These are phyloP conservation scores for Cygnus atratus DNA, from an alignment of 2,113 vertebrate species.

Conservation along the genomic window DNA sequence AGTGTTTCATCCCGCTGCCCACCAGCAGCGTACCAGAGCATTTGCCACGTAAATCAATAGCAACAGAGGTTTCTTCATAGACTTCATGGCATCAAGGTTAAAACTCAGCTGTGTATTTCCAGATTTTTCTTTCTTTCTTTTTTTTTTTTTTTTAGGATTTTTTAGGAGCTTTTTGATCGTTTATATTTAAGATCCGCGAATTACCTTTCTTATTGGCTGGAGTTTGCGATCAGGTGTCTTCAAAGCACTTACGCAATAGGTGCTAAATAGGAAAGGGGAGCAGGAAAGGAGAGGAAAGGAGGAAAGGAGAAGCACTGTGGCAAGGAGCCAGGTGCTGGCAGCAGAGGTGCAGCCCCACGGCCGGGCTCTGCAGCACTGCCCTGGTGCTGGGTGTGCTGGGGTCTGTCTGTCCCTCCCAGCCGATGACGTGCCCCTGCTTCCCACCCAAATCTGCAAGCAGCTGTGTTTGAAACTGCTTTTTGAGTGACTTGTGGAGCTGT, in stretches of 20 bases:
- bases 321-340: neutral
- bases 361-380: neutral
- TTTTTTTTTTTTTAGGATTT: neutral
- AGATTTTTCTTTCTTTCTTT: neutral
- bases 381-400: fast-evolving
- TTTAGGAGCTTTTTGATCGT: neutral
- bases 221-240: neutral
- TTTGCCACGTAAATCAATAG: neutral
- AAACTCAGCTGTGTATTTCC: neutral
- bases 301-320: neutral
- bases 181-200: constrained; percentile 8
- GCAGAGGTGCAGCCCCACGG: neutral
- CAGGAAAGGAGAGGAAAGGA: neutral
- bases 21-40: fast-evolving
- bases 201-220: neutral
- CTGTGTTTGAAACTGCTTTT: neutral
- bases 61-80: neutral
- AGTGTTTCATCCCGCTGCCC: neutral
- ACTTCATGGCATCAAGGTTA: neutral
- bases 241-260: neutral
- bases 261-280: neutral
- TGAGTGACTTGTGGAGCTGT: neutral
- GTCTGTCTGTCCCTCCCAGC: neutral
- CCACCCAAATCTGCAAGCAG: neutral
- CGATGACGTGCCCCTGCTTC: neutral